Conservation (phyloP, 2,113 vertebrate species). For the Pholis gunnellus region DNA sequence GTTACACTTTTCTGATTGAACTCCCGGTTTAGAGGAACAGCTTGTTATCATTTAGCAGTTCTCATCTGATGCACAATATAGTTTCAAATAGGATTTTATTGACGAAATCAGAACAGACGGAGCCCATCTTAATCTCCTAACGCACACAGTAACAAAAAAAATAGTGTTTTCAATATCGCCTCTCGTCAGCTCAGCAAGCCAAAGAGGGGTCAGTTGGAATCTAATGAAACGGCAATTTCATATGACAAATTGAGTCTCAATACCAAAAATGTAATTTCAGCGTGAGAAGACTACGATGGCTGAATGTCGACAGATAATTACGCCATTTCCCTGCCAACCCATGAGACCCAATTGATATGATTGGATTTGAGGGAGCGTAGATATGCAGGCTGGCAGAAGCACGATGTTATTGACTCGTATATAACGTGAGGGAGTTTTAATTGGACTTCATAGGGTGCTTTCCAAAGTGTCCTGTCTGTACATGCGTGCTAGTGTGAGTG, state of each 20-base stretch:
- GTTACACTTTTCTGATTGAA: constrained; percentile 39
- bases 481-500: neutral
- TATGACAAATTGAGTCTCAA: constrained; percentile 66
- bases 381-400: constrained; percentile 14
- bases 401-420: constrained; percentile 16
- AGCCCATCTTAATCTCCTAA: neutral
- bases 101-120: constrained; percentile 43
- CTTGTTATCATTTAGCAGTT: constrained; percentile 50
- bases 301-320: constrained; percentile 66
- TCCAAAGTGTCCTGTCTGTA: neutral
- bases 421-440: constrained; percentile 31
- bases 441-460: constrained; percentile 24
- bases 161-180: constrained; percentile 36
- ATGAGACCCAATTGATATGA: constrained; percentile 47
- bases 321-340: constrained; percentile 42
- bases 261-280: constrained; percentile 64
- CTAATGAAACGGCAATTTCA: constrained; percentile 69
- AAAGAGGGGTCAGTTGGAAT: constrained; percentile 64
- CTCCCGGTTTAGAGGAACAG: constrained; percentile 26
- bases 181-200: constrained; percentile 35
- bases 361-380: constrained; percentile 44
- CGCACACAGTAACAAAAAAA: neutral
- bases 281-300: constrained; percentile 28
- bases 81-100: constrained; percentile 28
- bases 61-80: constrained; percentile 19